These are phyloP conservation scores for Delphinus delphis DNA, from an alignment of 2,113 vertebrate genomes.

Conservation along the genomic window DNA sequence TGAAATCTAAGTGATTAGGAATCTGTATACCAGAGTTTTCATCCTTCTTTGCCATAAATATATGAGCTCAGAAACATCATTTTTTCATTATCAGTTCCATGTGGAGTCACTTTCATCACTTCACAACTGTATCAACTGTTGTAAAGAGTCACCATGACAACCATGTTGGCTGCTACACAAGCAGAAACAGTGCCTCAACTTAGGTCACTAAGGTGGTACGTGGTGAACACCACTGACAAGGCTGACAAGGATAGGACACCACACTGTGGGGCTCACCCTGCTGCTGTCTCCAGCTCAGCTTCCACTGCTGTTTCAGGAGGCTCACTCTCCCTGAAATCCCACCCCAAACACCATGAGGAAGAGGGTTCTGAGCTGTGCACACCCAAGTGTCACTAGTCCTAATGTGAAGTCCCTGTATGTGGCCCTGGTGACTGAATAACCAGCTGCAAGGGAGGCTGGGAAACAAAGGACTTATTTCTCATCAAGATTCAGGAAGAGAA, in stretches of 20 bases:
- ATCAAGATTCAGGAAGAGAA: background rate
- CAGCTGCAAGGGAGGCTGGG: background rate
- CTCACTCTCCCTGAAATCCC: accelerated
- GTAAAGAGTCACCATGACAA: background rate
- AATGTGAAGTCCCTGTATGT: no score
- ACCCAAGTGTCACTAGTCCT: background rate
- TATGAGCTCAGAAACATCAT: background rate
- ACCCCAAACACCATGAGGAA: background rate
- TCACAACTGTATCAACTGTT: background rate
- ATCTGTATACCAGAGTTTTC: background rate
- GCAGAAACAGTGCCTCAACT: accelerated
- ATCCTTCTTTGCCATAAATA: background rate
- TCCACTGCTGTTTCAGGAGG: background rate
- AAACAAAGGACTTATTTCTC: background rate
- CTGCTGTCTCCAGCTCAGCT: accelerated
- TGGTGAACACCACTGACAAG: background rate
- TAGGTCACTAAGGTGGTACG: accelerated
- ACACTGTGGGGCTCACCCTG: accelerated
- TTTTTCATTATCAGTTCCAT: background rate
- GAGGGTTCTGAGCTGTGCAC: accelerated
- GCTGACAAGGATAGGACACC: accelerated
- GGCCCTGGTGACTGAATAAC: background rate
- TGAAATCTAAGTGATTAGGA: background rate
- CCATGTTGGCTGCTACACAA: background rate
- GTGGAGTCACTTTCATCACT: background rate